Evolutionary conservation across 2,888 invertebrate genomes (phyloP).

Genomic region (Pseudococcus jackbeardsleyi): DNA sequence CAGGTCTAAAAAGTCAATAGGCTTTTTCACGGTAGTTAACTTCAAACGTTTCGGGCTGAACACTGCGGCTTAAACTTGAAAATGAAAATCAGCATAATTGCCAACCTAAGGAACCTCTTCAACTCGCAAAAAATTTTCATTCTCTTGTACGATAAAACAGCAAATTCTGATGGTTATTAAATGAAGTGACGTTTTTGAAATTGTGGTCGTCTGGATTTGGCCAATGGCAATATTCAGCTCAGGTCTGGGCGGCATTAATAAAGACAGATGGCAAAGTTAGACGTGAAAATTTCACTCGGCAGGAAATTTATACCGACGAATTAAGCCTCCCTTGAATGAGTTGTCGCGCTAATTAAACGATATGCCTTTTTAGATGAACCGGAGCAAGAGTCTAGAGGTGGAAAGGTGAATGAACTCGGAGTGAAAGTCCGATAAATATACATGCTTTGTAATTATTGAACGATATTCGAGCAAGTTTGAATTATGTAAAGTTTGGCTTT

Average conservation of each 20-base stretch:
- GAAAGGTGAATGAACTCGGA: too few relatives aligned
- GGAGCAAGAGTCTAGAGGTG: too few relatives aligned
- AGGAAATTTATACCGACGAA: background rate
- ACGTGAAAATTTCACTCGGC: background rate
- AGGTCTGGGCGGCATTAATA: background rate
- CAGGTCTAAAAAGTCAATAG: background rate
- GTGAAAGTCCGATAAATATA: too few relatives aligned
- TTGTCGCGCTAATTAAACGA: background rate
- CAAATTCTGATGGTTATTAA: background rate
- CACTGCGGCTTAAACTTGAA: background rate
- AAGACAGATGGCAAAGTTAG: background rate
- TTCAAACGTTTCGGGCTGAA: background rate
- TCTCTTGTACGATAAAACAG: background rate
- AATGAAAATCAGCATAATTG: background rate
- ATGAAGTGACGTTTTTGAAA: background rate
- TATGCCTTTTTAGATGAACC: too few relatives aligned
- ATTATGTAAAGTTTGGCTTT: too few relatives aligned
- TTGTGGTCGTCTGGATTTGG: background rate
- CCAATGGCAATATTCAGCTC: background rate
- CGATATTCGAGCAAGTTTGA: too few relatives aligned
- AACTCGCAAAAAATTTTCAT: background rate
- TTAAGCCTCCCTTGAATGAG: background rate
- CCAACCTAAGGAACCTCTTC: background rate
- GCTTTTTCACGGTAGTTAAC: background rate
- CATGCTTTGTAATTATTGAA: too few relatives aligned